Evolutionary conservation across 2,113 vertebrate genomes (phyloP), one percentile per base, ranked within the genome.

Genomic region (Notothenia coriiceps): DNA sequence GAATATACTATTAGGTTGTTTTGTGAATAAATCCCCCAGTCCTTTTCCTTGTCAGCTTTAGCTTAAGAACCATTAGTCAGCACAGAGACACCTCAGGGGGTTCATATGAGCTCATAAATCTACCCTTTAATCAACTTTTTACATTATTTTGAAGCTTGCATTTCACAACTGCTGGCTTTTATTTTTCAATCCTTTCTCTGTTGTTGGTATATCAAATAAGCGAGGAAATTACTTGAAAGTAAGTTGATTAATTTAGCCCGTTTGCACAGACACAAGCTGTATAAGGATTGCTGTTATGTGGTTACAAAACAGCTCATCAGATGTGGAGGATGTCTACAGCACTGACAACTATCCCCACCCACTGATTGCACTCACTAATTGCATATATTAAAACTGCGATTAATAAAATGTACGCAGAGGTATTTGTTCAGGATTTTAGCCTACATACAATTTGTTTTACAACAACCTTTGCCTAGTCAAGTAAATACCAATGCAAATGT

Each of bases 81-180:
- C 40, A 75, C 70, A 84, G 59, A 79, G 79, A 84, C 65, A 77
- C 84, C 80, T 84, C 70, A 14, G 55, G 82, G 78, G 57, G 35
- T 82, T 91, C 71, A 79, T 82, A 90, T 64, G 70, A 84, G 86
- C 82, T 88, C 84, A 92, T 92, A 86, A 83, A 93, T 92, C 86
- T 77, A 69, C 49, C 51, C 77, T 79, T 88, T 89, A 85, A 86
- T 88, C 85, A 81, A 82, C 67, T 86, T 29, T 86, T 80, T 74
- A 84, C 79, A 82, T 88, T 84, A 86, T 92, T 85, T 87, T 64
- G 43, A 64, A 61, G 82, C 66, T 67, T 70, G 73, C 59, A 40
- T 84, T 86, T 71, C 57, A 67, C 71, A 70, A 57, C 12, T n/a
- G n/a, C 51, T 54, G 66, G 25, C 56, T 62, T 70, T 54, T 59